Evolutionary conservation across 2,888 invertebrate species (phyloP).

Genomic region (Lepidocyrtinus sp.): DNA sequence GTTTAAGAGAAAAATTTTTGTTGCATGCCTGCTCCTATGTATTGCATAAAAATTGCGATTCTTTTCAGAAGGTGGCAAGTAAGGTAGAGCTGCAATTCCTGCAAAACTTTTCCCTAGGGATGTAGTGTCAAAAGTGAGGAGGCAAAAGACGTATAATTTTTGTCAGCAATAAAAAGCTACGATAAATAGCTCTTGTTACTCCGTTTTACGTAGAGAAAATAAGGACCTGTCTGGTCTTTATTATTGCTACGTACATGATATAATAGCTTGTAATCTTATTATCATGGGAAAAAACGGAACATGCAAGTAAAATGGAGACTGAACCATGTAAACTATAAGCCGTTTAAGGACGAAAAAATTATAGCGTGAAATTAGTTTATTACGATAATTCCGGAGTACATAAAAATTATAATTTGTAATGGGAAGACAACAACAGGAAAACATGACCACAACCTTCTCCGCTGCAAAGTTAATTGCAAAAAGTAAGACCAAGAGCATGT

Average conservation of each 20-base stretch:
- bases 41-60: not conserved
- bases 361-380: not conserved
- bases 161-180: not conserved
- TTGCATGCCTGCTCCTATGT: not conserved
- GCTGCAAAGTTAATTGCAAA: no score
- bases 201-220: not conserved
- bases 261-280: not conserved
- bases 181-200: not conserved
- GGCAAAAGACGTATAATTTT: conserved; percentile 22
- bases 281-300: not conserved
- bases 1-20: not conserved
- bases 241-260: not conserved
- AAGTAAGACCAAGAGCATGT: not conserved
- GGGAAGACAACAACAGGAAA: not conserved
- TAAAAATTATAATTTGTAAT: no score
- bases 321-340: not conserved
- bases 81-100: not conserved
- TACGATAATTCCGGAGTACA: no score
- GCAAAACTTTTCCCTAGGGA: not conserved
- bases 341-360: not conserved
- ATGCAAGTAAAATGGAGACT: not conserved
- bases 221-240: not conserved
- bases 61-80: not conserved
- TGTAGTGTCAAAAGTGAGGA: not conserved
- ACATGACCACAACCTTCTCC: no score